These are phyloP conservation scores for Morbakka virulenta DNA, from an alignment of 30 jellyfish, hydroid and myxozoan genomes.

Conservation along the genomic window DNA sequence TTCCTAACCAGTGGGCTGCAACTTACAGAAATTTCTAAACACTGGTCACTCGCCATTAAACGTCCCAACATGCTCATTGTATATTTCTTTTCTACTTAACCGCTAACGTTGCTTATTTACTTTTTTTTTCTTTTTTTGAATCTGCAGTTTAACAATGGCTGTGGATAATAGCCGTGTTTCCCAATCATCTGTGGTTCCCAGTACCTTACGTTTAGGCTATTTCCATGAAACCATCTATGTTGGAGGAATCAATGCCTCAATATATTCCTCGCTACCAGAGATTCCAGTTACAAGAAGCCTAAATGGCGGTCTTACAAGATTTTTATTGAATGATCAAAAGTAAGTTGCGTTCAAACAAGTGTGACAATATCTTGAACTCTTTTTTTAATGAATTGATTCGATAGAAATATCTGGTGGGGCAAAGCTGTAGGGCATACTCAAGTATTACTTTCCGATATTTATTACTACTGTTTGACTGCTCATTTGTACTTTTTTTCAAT, in stretches of 20 bases:
- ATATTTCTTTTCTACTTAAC: no score
- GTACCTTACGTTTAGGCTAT: slow-evolving; percentile 47
- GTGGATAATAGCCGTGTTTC: slow-evolving; percentile 34
- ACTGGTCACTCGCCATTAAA: no score
- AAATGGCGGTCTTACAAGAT: slow-evolving; percentile 53
- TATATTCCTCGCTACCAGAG: slow-evolving; percentile 2
- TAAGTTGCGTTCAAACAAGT: slow-evolving; percentile 10
- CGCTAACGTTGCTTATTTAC: no score
- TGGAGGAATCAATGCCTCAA: slow-evolving; percentile 49
- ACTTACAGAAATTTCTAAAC: no score
- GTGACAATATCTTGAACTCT: no score
- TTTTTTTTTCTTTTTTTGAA: neutral
- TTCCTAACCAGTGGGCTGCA: no score
- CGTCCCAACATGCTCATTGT: no score
- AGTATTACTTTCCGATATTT: no score
- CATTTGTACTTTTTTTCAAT: neutral
- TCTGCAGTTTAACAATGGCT: slow-evolving; percentile 38
- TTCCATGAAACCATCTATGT: slow-evolving; percentile 48
- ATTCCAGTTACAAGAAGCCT: slow-evolving; percentile 63
- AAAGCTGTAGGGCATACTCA: no score
- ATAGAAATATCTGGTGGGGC: no score
- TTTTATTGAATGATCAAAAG: slow-evolving; percentile 44
- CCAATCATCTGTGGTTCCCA: slow-evolving; percentile 17
- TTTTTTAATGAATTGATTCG: no score
- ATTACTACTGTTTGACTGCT: neutral